These are phyloP conservation scores for Enteromius viviparus DNA, from an alignment of 2,797 vertebrate species.

Conservation along the genomic window DNA sequence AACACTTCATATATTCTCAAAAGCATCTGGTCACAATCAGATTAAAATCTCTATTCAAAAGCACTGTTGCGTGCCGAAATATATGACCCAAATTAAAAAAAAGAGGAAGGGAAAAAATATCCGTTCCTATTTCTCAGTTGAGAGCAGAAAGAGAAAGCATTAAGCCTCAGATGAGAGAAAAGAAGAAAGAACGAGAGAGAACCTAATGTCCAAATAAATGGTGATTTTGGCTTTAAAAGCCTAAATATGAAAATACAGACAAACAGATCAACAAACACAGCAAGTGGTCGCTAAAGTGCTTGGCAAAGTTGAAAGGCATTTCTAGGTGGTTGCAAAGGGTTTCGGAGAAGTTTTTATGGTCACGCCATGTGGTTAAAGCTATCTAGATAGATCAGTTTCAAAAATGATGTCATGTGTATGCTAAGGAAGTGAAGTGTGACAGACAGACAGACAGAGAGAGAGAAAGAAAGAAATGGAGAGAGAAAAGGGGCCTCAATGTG, in stretches of 20 bases:
- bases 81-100: slow-evolving; percentile 53
- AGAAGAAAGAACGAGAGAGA: not conserved
- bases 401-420: not conserved
- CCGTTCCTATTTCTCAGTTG: slow-evolving; percentile 33
- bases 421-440: not conserved
- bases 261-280: not conserved
- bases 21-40: slow-evolving; percentile 10
- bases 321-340: not conserved
- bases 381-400: not conserved
- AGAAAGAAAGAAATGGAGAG: not conserved
- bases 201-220: not conserved
- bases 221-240: not conserved
- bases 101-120: slow-evolving; percentile 30
- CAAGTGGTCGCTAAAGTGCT: not conserved
- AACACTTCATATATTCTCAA: slow-evolving; percentile 22
- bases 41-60: slow-evolving; percentile 14
- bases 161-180: not conserved
- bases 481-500: slow-evolving; percentile 52
- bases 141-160: slow-evolving; percentile 2
- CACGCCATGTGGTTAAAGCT: not conserved
- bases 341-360: not conserved
- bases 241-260: not conserved
- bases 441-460: slow-evolving; percentile 7
- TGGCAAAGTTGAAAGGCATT: not conserved
- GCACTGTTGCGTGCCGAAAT: not conserved